These are phyloP conservation scores for Leptobrachium ailaonicum DNA, from an alignment of 2,113 vertebrate genomes.

Conservation along the genomic window DNA sequence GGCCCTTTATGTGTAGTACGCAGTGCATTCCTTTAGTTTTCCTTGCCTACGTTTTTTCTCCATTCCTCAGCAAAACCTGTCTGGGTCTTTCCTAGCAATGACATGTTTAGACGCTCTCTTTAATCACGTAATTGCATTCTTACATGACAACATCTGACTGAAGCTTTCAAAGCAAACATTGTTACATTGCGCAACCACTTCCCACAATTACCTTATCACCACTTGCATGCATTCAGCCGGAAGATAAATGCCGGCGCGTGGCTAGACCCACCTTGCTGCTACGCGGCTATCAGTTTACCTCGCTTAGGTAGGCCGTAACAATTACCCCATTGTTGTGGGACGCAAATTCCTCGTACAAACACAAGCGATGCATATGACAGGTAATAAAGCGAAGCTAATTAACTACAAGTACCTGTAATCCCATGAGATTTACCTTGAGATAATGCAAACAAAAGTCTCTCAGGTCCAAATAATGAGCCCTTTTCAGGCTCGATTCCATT, in stretches of 20 bases:
- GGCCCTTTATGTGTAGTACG: too few species aligned
- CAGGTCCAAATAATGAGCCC: slow-evolving; percentile 75
- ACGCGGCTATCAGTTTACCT: slow-evolving; percentile 69
- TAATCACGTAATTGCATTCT: slow-evolving; percentile 66
- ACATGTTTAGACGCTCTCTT: slow-evolving; percentile 63
- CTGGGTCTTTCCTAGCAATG: slow-evolving; percentile 21
- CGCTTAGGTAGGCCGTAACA: slow-evolving; percentile 60
- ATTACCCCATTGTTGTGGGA: slow-evolving; percentile 65
- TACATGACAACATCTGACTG: slow-evolving; percentile 52
- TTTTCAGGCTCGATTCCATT: slow-evolving; percentile 64
- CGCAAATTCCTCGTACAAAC: slow-evolving; percentile 66
- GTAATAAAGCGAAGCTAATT: slow-evolving; percentile 92
- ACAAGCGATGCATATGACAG: slow-evolving; percentile 69
- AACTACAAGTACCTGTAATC: slow-evolving; percentile 95
- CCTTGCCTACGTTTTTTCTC: too few species aligned
- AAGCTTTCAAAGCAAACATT: slow-evolving; percentile 59
- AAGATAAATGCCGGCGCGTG: slow-evolving; percentile 35
- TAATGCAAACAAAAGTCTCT: slow-evolving; percentile 80
- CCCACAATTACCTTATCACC: slow-evolving; percentile 57
- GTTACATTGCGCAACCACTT: slow-evolving; percentile 55
- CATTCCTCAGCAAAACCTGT: background rate
- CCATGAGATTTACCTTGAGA: slow-evolving; percentile 79
- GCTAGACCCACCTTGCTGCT: slow-evolving; percentile 1
- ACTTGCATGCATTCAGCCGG: slow-evolving; percentile 39
- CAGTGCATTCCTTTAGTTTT: too few species aligned